Conservation (phyloP, 2,888 invertebrate species). For the Cheilosia scutellata region DNA sequence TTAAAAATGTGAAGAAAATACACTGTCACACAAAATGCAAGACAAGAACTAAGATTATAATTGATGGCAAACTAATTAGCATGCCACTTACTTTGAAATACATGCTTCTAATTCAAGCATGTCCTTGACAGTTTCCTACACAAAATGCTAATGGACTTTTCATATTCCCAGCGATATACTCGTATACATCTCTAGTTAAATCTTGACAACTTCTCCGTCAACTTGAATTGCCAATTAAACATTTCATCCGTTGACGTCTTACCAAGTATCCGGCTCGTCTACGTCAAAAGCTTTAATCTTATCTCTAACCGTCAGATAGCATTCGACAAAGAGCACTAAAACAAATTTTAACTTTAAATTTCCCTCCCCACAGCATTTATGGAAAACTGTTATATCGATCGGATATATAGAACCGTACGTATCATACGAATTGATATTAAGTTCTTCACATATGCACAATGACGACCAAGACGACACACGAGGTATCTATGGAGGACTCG, state of each 20-base stretch:
- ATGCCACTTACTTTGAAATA: conserved; percentile 44
- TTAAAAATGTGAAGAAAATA: background rate
- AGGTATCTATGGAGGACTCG: conserved; percentile 13
- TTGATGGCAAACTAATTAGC: conserved; percentile 39
- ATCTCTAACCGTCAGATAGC: conserved; percentile 8
- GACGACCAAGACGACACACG: background rate
- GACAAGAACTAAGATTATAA: conserved; percentile 28
- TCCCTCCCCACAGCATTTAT: background rate
- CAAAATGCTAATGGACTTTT: conserved; percentile 14
- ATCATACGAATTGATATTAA: conserved; percentile 28
- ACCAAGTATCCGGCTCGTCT: background rate
- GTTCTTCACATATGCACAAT: conserved; percentile 4
- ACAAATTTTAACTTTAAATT: conserved; percentile 37
- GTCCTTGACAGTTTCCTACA: conserved; percentile 26
- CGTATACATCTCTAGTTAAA: background rate
- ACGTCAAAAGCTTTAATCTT: conserved; percentile 31
- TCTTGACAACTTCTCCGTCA: conserved; percentile 2
- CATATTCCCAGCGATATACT: background rate
- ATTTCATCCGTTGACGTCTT: conserved; percentile 1
- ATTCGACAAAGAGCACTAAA: conserved; percentile 9
- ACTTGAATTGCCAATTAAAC: conserved; percentile 15
- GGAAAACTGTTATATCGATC: conserved; percentile 25
- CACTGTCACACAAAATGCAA: background rate
- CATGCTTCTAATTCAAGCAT: conserved; percentile 6
- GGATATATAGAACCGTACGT: background rate